phyloP scores from a whole-genome alignment of 2,888 invertebrate species.

The Hoplodrina blanda region DNA sequence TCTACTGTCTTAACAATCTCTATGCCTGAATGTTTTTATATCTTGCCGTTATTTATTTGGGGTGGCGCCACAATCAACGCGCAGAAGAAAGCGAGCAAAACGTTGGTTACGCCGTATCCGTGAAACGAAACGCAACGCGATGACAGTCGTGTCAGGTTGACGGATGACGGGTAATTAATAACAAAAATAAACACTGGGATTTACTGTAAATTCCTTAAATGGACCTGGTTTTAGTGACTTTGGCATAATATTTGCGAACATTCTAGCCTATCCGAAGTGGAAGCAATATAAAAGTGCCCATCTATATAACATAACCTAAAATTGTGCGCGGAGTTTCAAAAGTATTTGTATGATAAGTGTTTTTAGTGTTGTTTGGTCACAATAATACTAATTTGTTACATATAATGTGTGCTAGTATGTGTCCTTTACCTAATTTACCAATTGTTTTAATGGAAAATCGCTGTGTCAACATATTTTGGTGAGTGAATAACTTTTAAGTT shows the following conservation, averaged over 20 bases:
- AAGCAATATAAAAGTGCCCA: slow-evolving; percentile 16
- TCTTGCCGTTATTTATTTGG: neutral
- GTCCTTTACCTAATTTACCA: neutral
- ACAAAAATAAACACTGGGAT: slow-evolving; percentile 57
- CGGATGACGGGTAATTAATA: slow-evolving; percentile 54
- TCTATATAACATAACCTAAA: slow-evolving; percentile 61
- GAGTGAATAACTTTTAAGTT: slow-evolving; percentile 27
- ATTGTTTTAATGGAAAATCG: slow-evolving; percentile 1
- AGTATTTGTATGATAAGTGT: slow-evolving; percentile 21
- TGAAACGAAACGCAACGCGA: slow-evolving; percentile 43
- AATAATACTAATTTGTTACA: neutral
- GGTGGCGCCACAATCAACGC: slow-evolving; percentile 18
- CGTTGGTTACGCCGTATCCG: neutral
- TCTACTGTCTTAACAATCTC: neutral
- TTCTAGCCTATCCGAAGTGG: neutral
- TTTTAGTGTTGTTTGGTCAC: neutral
- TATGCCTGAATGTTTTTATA: neutral
- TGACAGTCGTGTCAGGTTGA: slow-evolving; percentile 59
- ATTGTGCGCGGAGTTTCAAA: slow-evolving; percentile 47
- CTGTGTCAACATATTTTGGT: slow-evolving; percentile 41
- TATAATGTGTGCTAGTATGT: neutral
- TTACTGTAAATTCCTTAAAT: neutral
- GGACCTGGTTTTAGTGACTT: neutral
- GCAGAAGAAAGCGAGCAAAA: neutral
- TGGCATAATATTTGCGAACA: slow-evolving; percentile 2